These are phyloP conservation scores for Drosophila pseudoananassae DNA, from an alignment of 1,140 invertebrate genomes.

Conservation along the genomic window DNA sequence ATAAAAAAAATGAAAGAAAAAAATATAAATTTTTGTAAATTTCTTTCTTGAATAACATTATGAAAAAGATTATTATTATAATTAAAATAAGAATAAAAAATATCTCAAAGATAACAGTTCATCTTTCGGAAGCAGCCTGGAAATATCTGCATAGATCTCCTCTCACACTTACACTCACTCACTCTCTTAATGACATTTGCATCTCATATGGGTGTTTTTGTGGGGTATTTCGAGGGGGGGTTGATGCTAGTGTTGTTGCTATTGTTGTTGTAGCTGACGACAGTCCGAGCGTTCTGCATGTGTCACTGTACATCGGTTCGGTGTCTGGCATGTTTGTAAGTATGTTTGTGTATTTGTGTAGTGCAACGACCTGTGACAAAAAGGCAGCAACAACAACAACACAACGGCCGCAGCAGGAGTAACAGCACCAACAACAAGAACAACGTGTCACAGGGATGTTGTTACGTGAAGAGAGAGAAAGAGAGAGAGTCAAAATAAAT, in stretches of 20 bases:
- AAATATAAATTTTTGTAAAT: too few relatives aligned
- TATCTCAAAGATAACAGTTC: neutral
- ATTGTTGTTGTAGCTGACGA: constrained; percentile 39
- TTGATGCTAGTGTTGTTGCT: constrained; percentile 16
- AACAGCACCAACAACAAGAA: constrained; percentile 44
- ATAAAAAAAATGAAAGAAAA: too few relatives aligned
- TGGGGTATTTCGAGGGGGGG: neutral
- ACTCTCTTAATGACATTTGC: constrained; percentile 8
- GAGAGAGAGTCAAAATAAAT: constrained; percentile 26
- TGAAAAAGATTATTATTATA: too few relatives aligned
- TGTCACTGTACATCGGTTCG: constrained; percentile 57
- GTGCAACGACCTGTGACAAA: constrained; percentile 81
- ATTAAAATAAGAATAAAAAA: too few relatives aligned
- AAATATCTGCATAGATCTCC: constrained; percentile 20
- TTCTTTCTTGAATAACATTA: too few relatives aligned
- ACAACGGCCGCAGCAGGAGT: constrained; percentile 25
- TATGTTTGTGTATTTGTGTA: constrained; percentile 46
- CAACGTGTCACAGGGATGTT: constrained; percentile 78
- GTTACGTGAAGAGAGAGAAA: constrained; percentile 57
- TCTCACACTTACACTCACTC: neutral
- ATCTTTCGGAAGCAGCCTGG: neutral
- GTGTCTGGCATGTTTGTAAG: constrained; percentile 22
- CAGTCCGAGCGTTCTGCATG: constrained; percentile 68
- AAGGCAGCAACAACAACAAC: constrained; percentile 62
- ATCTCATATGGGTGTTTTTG: constrained; percentile 21